Conservation (phyloP, 1,140 invertebrate genomes). For the Drosophila arizonae region DNA sequence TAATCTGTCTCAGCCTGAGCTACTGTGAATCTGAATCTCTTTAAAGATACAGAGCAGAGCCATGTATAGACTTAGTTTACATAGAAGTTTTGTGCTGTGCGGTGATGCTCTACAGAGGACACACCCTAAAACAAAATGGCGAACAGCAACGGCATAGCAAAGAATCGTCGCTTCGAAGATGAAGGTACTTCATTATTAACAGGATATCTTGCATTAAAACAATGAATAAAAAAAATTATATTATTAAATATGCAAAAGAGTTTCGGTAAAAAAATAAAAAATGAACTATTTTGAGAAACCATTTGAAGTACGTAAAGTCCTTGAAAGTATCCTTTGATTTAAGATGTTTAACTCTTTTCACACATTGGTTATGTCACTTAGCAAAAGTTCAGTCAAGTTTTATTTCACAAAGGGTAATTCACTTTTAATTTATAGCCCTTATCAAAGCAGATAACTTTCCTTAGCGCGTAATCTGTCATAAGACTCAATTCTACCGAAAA, state of each 20-base stretch:
- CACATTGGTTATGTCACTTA: no score
- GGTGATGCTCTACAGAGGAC: slow-evolving; percentile 11
- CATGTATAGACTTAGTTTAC: slow-evolving; percentile 26
- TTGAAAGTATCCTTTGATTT: no score
- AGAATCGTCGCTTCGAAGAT: slow-evolving; percentile 46
- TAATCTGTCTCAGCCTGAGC: background rate
- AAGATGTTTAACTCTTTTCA: no score
- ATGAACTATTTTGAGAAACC: background rate
- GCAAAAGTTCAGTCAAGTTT: background rate
- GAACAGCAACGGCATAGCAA: slow-evolving; percentile 14
- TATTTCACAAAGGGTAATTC: slow-evolving; percentile 1
- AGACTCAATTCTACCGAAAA: background rate
- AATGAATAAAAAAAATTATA: no score
- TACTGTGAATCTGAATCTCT: slow-evolving; percentile 1
- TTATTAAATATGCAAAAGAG: background rate
- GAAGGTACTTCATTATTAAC: slow-evolving; percentile 19
- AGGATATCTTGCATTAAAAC: background rate
- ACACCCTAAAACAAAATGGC: slow-evolving; percentile 18
- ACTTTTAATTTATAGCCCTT: slow-evolving; percentile 18
- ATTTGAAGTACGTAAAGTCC: no score
- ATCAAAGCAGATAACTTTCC: slow-evolving; percentile 84
- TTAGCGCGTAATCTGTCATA: background rate
- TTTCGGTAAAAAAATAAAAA: background rate
- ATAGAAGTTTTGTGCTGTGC: background rate
- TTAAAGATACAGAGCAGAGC: slow-evolving; percentile 24